Evolutionary conservation across 2,797 vertebrate genomes (phyloP), one percentile per base, ranked within the genome.

Genomic region (Clamator glandarius): DNA sequence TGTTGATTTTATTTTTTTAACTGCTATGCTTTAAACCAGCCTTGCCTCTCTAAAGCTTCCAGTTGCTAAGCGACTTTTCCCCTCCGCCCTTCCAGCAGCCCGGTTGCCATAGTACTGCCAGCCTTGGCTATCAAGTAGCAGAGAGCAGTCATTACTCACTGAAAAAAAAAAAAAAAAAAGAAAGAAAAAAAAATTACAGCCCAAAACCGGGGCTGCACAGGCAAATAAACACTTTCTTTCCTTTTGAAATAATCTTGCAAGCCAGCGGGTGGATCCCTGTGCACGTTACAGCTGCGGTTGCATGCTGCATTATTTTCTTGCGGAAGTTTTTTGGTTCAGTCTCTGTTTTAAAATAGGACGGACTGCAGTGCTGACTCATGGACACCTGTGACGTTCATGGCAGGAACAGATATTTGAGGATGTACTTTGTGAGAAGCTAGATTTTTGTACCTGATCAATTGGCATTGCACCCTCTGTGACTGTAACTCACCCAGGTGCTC

Each of bases 81-180:
- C 92, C 92, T 95, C 96, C 94, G 31, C 96, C 94, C 93, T 93
- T 94, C 96, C 66, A 51, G 89, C 96, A 97, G 96, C 95, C 96
- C 35, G 76, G 98, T 98, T 98, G 97, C 98, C 97, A 98, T 98
- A 98, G 98, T 19, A 90, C 96, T 97, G 87, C 75, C 95, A 93
- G 96, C 97, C 91, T 97, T 31, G 89, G 97, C 97, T 96, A 97
- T 96, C 97, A 90, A 97, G 96, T 95, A 97, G 95, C 97, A 94
- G 94, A 94, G 96, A 97, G 95, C 96, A 97, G 90, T 96, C 96
- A 94, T 97, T 97, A 95, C 95, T 93, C 91, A 61, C 90, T 89
- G 4, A 3, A 8, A 31, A 46, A 31, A 51, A 62, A 58, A 25
- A 36, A 13, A 25, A 25, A 3, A 2, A 8, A 31, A 41, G 28